Base-by-base conservation (phyloP, 2,888 invertebrate genomes). In the Herminia tarsipennalis region DNA sequence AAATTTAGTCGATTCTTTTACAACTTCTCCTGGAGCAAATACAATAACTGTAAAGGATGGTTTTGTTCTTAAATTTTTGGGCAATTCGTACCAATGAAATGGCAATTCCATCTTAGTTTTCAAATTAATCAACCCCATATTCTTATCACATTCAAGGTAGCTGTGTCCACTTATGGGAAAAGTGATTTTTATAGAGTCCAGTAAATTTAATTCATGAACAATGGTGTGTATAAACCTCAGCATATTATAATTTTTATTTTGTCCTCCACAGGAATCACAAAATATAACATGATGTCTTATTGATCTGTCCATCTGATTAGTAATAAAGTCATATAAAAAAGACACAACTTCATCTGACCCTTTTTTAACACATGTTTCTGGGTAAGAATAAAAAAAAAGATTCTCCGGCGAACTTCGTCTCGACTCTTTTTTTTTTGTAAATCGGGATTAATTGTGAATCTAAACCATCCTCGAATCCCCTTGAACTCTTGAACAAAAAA, bases 321-420 rank as follows among this genome's bases (percentile, higher is more conserved):
- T 37, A 14, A 37, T 13, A 33, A 6, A 40, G 14, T 40, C n/a
- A 40, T n/a, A 46, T 18, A 39, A 17, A 29, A 36, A 46, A 50
- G 50, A 38, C 62, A 54, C 53, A 28, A 70, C 58, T 54, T 62
- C 53, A 49, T 66, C 56, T 39, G 42, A 42, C 0, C 42, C 42
- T 12, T 42, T 42, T 3, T 12, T 6, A 37, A 42, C 69, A 43
- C 33, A 35, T 2, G 53, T 58, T 50, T 66, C 65, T 14, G 57
- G 44, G 28, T 61, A 69, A 12, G 51, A 41, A 32, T 54, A 69
- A 50, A 70, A 69, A 16, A n/a, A n/a, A n/a, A n/a, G n/a, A n/a
- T n/a, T n/a, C n/a, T n/a, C n/a, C n/a, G n/a, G n/a, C n/a, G n/a
- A n/a, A n/a, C n/a, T n/a, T n/a, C n/a, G n/a, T n/a, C n/a, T n/a